Percentiles rank a stretch among this genome's conserved stretches.
Conservation (phyloP, 2,888 invertebrate species). For the Actias luna region DNA sequence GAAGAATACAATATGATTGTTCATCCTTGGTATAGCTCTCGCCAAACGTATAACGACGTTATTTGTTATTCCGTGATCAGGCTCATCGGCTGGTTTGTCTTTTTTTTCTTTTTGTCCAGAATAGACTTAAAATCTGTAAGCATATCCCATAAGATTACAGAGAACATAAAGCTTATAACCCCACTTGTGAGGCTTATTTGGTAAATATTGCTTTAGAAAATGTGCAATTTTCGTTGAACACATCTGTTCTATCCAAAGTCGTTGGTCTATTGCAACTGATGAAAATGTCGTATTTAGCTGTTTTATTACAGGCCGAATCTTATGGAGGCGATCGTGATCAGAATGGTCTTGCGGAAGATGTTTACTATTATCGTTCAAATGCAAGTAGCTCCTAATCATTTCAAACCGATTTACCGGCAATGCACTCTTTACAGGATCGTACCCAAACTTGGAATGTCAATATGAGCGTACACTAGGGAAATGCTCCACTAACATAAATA, state of each 20-base stretch:
- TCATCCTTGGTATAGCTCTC: conserved; percentile 35
- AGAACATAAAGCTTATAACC: conserved; percentile 38
- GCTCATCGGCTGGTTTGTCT: conserved; percentile 36
- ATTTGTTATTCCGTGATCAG: conserved; percentile 32
- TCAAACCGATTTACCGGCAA: conserved; percentile 36
- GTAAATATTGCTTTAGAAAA: conserved; percentile 31
- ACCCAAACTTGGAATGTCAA: conserved; percentile 25
- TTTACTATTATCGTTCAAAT: conserved; percentile 39
- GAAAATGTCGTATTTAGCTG: conserved; percentile 15
- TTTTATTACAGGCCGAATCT: conserved; percentile 14
- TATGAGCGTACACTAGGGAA: conserved; percentile 22
- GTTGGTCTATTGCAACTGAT: conserved; percentile 12
- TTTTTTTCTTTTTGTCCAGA: conserved; percentile 46
- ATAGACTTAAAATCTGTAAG: conserved; percentile 32
- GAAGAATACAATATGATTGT: conserved; percentile 39
- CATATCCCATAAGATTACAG: conserved; percentile 30
- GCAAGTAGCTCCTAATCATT: conserved; percentile 28
- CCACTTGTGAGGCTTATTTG: conserved; percentile 39
- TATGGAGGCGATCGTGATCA: conserved; percentile 19
- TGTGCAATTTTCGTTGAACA: conserved; percentile 17
- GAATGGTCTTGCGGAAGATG: conserved; percentile 31
- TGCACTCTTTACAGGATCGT: conserved; percentile 21
- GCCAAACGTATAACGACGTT: conserved; percentile 37
- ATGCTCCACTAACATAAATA: conserved; percentile 21
- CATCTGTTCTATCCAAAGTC: conserved; percentile 16